Evolutionary conservation across 2,888 invertebrate genomes (phyloP).

Genomic region (Limnephilus marmoratus): DNA sequence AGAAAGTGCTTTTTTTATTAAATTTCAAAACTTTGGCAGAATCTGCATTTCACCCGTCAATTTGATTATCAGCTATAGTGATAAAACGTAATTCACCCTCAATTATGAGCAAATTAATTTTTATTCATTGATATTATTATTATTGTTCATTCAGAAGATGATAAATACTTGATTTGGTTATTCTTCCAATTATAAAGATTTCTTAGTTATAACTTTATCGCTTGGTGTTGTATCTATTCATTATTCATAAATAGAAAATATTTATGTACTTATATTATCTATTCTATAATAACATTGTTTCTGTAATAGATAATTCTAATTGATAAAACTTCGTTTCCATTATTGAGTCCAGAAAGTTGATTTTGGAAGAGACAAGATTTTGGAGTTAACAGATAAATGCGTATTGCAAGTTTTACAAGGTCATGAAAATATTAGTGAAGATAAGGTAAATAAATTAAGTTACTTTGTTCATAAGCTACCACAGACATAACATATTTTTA

Average conservation of each 20-base stretch:
- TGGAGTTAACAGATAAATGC: neutral
- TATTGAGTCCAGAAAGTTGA: neutral
- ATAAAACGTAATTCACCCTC: neutral
- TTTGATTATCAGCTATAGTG: neutral
- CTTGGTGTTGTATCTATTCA: neutral
- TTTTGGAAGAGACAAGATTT: neutral
- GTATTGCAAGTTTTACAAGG: neutral
- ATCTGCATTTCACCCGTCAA: no score
- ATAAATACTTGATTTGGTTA: neutral
- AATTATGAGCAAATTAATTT: neutral
- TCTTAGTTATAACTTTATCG: neutral
- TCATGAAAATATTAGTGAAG: neutral
- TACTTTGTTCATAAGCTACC: neutral
- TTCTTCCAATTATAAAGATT: neutral
- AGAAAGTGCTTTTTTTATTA: no score
- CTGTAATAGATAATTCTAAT: neutral
- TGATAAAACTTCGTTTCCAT: neutral
- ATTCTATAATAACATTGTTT: neutral
- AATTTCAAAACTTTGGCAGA: no score
- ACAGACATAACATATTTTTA: slow-evolving; percentile 7
- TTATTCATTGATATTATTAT: neutral
- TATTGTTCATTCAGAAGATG: neutral
- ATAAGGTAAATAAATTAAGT: neutral
- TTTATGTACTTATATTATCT: neutral
- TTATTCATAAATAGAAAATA: neutral